Evolutionary conservation across 37 sponge, comb jelly and placozoan genomes (phyloP), one percentile per base, ranked within the genome.

Genomic region (Spongilla lacustris): DNA sequence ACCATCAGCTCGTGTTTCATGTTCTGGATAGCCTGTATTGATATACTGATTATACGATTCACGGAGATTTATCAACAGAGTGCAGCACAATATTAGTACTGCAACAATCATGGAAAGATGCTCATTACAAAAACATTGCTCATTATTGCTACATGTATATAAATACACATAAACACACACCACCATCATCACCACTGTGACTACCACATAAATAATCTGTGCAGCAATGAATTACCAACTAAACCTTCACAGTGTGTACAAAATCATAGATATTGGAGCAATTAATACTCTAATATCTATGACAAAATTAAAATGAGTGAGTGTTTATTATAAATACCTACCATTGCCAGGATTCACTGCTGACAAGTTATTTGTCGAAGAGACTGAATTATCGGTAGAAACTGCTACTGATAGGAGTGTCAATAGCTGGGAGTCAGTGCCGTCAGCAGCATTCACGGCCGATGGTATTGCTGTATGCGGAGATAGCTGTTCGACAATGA

Each of bases 161-260:
- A 76, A 37, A 31, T 38, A 76, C 77, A 76, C 77, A 75, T 41
- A 35, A 37, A 76, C 36, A 75, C 77, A 76, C 77, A 17, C 77
- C 2, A 2, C 36, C 36, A n/a, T n/a, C n/a, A n/a, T n/a, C n/a
- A n/a, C n/a, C n/a, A n/a, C n/a, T n/a, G n/a, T n/a, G n/a, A n/a
- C n/a, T n/a, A n/a, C n/a, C n/a, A n/a, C n/a, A n/a, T n/a, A n/a
- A n/a, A n/a, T n/a, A n/a, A n/a, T n/a, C n/a, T n/a, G n/a, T n/a
- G n/a, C n/a, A n/a, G n/a, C n/a, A n/a, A n/a, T n/a, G n/a, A n/a
- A n/a, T n/a, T n/a, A n/a, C n/a, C n/a, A n/a, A n/a, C n/a, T n/a
- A n/a, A n/a, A n/a, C n/a, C n/a, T n/a, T n/a, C n/a, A n/a, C n/a
- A n/a, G n/a, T n/a, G n/a, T n/a, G n/a, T n/a, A n/a, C n/a, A n/a